phyloP scores from a whole-genome alignment of 1,140 invertebrate genomes.

The Ganaspis sp. region DNA sequence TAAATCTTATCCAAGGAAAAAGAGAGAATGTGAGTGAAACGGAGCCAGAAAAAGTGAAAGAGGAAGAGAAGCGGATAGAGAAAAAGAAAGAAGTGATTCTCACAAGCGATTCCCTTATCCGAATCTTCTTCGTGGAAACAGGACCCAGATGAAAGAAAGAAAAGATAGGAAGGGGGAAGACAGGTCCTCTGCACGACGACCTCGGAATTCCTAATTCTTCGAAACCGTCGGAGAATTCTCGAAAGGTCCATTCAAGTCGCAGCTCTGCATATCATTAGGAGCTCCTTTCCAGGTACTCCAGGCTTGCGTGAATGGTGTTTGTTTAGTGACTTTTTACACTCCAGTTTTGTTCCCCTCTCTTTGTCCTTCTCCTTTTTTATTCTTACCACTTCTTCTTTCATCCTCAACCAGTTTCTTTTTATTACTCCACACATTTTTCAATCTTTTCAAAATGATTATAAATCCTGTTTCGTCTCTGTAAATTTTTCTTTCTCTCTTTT shows the following conservation, averaged over 20 bases:
- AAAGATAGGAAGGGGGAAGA: slow-evolving; percentile 31
- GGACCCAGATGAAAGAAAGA: slow-evolving; percentile 45
- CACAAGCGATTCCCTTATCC: slow-evolving; percentile 55
- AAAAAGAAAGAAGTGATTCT: slow-evolving; percentile 46
- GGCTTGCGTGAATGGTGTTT: slow-evolving; percentile 68
- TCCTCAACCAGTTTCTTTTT: background rate
- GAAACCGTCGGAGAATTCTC: slow-evolving; percentile 76
- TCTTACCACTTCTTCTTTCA: background rate
- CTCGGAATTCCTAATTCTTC: slow-evolving; percentile 77
- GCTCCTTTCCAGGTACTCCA: slow-evolving; percentile 71
- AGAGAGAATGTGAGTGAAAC: slow-evolving; percentile 32
- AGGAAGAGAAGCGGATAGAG: slow-evolving; percentile 35
- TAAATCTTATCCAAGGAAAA: slow-evolving; percentile 30
- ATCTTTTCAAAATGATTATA: background rate
- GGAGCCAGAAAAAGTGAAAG: slow-evolving; percentile 34
- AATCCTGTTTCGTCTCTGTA: too few species aligned
- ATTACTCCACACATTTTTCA: too few species aligned
- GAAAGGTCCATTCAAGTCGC: slow-evolving; percentile 74
- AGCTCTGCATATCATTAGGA: slow-evolving; percentile 75
- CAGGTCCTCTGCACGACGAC: slow-evolving; percentile 53
- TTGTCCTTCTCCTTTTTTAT: slow-evolving; percentile 38
- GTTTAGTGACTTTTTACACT: slow-evolving; percentile 47
- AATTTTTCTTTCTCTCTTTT: too few species aligned
- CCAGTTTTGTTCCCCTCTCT: slow-evolving; percentile 44
- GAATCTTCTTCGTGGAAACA: slow-evolving; percentile 49